Percentiles rank a stretch among this genome's conserved stretches.
These are phyloP conservation scores for Mesaphorura yosii DNA, from an alignment of 1,140 invertebrate genomes.

Conservation along the genomic window DNA sequence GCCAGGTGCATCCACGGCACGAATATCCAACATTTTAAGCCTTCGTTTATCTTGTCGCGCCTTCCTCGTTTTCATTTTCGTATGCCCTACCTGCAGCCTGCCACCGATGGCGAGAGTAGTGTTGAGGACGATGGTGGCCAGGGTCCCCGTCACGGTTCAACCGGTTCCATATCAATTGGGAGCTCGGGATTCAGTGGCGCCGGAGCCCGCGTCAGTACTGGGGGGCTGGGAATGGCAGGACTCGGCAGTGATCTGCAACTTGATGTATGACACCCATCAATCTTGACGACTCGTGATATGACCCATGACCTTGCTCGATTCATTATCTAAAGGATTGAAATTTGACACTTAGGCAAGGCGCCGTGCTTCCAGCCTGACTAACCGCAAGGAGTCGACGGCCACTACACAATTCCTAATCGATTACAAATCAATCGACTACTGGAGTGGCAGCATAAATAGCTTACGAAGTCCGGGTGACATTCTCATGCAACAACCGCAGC, in stretches of 20 bases:
- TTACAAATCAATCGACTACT: slow-evolving; percentile 27
- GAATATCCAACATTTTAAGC: not conserved
- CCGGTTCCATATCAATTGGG: too few relatives aligned
- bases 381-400: slow-evolving; percentile 21
- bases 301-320: too few relatives aligned
- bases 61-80: not conserved
- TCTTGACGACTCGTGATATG: too few relatives aligned
- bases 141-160: too few relatives aligned
- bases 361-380: slow-evolving; percentile 17
- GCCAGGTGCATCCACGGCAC: not conserved
- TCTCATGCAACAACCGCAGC: slow-evolving; percentile 21
- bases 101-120: too few relatives aligned
- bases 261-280: too few relatives aligned
- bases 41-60: not conserved
- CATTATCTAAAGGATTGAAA: too few relatives aligned
- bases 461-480: slow-evolving; percentile 9
- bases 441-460: slow-evolving; percentile 22
- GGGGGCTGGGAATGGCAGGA: too few relatives aligned
- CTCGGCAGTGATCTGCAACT: too few relatives aligned
- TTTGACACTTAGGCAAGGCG: slow-evolving; percentile 12
- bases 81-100: not conserved
- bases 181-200: too few relatives aligned
- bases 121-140: too few relatives aligned
- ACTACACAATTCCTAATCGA: slow-evolving; percentile 23
- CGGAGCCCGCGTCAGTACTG: too few relatives aligned